Percentiles rank a stretch among this genome's conserved stretches.
Evolutionary conservation across 2,113 vertebrate genomes (phyloP).

Genomic region (Apodemus speciosus): DNA sequence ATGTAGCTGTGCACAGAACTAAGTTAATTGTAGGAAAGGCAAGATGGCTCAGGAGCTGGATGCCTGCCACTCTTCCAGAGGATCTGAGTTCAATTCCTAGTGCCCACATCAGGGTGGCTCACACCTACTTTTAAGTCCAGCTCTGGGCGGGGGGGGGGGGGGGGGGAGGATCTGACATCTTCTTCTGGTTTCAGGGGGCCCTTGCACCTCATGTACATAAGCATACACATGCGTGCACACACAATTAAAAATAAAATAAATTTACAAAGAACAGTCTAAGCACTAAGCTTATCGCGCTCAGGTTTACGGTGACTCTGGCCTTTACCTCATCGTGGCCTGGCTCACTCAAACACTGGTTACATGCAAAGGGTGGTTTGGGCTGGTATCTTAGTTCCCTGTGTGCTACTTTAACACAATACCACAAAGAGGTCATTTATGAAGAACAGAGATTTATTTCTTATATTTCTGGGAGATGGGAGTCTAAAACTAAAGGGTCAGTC

Average conservation of each 20-base stretch:
- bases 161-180: background rate
- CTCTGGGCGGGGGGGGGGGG: background rate
- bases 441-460: background rate
- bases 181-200: background rate
- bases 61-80: background rate
- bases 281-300: too few species aligned
- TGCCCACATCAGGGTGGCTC: too few species aligned
- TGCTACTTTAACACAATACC: background rate
- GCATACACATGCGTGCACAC: background rate
- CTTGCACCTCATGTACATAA: background rate
- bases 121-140: background rate
- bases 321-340: background rate
- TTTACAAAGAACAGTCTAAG: background rate
- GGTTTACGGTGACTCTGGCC: background rate
- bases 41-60: background rate
- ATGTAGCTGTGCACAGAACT: background rate
- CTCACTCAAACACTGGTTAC: background rate
- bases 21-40: background rate
- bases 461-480: background rate
- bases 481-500: background rate
- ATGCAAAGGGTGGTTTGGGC: fast-evolving
- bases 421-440: background rate
- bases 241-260: background rate
- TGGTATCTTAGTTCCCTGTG: background rate
- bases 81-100: background rate